Evolutionary conservation across 2,113 vertebrate genomes (phyloP).

Genomic region (Chlamydotis undulata): DNA sequence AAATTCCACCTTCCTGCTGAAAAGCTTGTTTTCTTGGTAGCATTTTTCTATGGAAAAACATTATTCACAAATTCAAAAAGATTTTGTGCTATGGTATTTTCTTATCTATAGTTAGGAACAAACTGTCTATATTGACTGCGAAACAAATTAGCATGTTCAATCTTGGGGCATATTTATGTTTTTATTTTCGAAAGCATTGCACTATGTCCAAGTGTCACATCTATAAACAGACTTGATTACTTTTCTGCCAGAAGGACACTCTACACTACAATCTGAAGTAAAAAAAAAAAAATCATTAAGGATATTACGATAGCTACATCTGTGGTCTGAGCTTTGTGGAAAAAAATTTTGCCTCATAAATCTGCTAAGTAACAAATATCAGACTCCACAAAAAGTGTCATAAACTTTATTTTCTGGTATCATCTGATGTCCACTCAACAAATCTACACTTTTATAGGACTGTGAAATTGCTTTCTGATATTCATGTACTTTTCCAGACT

Average conservation of each 20-base stretch:
- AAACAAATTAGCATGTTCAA: neutral
- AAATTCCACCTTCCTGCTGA: neutral
- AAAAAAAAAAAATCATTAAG: neutral
- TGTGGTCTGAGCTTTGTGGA: neutral
- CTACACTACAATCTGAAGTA: neutral
- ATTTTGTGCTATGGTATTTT: neutral
- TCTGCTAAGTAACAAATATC: neutral
- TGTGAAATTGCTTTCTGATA: neutral
- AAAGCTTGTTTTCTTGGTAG: neutral
- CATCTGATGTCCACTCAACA: neutral
- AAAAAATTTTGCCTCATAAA: neutral
- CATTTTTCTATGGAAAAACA: neutral
- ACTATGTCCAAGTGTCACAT: neutral
- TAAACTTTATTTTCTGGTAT: conserved; percentile 27
- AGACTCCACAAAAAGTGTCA: neutral
- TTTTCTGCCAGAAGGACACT: neutral
- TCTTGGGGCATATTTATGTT: neutral
- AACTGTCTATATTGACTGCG: neutral
- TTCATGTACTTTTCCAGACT: neutral
- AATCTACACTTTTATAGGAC: neutral
- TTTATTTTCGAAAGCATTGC: neutral
- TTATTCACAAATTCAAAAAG: neutral
- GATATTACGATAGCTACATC: neutral
- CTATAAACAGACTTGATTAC: neutral
- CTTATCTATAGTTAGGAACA: neutral